Evolutionary conservation across 92 coral and sea anemone species (phyloP).

Genomic region (Heteractis magnifica): DNA sequence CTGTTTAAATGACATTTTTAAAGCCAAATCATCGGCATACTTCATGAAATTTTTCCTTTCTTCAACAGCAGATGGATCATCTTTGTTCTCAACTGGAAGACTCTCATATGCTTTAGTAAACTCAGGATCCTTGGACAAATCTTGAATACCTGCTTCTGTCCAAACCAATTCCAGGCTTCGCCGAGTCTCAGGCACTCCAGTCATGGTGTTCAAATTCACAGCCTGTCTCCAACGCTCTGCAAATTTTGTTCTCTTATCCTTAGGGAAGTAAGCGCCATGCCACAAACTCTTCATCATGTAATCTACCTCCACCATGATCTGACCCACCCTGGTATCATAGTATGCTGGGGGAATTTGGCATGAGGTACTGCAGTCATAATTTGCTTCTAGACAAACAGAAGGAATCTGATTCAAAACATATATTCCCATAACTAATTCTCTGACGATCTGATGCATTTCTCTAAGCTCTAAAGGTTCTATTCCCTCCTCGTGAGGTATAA

Average conservation of each 20-base stretch:
- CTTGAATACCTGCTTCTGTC: constrained; percentile 98
- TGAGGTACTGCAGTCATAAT: constrained; percentile 88
- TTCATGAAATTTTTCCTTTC: constrained; percentile 80
- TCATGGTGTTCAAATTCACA: constrained; percentile 86
- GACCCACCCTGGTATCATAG: constrained; percentile 93
- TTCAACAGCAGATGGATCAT: constrained; percentile 70
- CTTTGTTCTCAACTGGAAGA: constrained; percentile 74
- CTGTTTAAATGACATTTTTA: constrained; percentile 81
- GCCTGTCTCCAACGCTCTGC: constrained; percentile 98
- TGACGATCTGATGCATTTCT: constrained; percentile 95
- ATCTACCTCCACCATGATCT: constrained; percentile 85
- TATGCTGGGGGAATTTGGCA: constrained; percentile 97
- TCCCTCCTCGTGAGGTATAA: constrained; percentile 85
- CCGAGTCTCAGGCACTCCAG: constrained; percentile 96
- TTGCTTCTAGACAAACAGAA: constrained; percentile 84
- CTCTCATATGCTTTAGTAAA: constrained; percentile 71
- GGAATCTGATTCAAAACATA: constrained; percentile 89
- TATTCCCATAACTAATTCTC: constrained; percentile 90
- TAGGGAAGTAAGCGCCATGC: constrained; percentile 99
- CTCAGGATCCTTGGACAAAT: constrained; percentile 82
- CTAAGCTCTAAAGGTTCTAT: constrained; percentile 81
- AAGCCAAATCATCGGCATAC: constrained; percentile 81
- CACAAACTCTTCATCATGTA: constrained; percentile 98
- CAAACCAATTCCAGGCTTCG: constrained; percentile 87
- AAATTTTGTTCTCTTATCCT: constrained; percentile 93